Percentiles rank a stretch among this genome's conserved stretches.
phyloP scores from a whole-genome alignment of 1,140 invertebrate genomes.

The Pentalonia nigronervosa region DNA sequence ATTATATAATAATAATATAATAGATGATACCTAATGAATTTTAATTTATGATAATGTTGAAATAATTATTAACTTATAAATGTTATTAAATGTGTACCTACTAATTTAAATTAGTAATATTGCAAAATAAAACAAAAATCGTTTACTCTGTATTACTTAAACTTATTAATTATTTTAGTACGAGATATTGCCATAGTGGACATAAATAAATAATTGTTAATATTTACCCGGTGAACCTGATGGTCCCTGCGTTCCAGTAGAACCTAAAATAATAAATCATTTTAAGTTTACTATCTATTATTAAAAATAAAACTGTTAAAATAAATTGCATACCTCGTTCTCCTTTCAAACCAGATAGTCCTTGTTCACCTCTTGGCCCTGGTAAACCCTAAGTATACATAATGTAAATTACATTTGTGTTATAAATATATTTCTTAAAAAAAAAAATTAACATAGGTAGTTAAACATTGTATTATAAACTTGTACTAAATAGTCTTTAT shows the following conservation, averaged over 20 bases:
- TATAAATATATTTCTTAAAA: neutral
- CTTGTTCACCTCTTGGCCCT: slow-evolving; percentile 64
- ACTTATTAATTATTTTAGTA: neutral
- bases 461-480: neutral
- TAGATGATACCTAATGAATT: neutral
- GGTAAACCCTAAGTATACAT: slow-evolving; percentile 50
- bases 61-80: neutral
- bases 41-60: neutral
- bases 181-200: neutral
- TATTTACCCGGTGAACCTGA: slow-evolving; percentile 41
- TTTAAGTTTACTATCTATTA: neutral
- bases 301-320: neutral
- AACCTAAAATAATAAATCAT: slow-evolving; percentile 21
- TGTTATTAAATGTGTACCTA: neutral
- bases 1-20: neutral
- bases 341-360: slow-evolving; percentile 42
- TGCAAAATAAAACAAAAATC: neutral
- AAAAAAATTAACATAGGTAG: too few relatives aligned
- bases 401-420: neutral
- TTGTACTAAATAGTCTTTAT: neutral
- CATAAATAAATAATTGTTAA: neutral
- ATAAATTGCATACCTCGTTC: slow-evolving; percentile 41
- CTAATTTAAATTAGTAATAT: neutral
- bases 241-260: slow-evolving; percentile 40
- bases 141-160: neutral